These are phyloP conservation scores for Nesospiza acunhae DNA, from an alignment of 2,113 vertebrate species.

Conservation along the genomic window DNA sequence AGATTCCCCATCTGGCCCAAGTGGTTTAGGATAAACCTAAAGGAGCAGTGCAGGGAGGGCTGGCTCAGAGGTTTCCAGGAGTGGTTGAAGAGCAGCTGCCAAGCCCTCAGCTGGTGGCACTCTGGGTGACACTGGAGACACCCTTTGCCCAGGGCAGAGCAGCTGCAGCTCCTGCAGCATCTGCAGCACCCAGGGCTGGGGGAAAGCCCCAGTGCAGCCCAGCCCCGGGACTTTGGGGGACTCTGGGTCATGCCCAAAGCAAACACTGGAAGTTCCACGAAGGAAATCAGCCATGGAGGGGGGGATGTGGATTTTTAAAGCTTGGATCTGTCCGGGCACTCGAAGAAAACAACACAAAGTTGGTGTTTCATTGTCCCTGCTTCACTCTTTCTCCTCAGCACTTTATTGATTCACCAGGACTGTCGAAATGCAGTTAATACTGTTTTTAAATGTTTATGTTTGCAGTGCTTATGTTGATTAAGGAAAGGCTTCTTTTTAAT, in stretches of 20 bases:
- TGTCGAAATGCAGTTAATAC: background rate
- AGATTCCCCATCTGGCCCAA: too few relatives aligned
- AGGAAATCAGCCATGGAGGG: background rate
- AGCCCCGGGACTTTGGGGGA: background rate
- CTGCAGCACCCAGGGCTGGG: background rate
- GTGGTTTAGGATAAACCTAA: background rate
- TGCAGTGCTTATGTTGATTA: background rate
- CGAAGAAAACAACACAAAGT: fast-evolving
- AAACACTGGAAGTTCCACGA: background rate
- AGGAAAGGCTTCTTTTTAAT: background rate
- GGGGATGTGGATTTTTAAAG: background rate
- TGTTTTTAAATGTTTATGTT: conserved; percentile 19
- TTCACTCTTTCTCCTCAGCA: background rate
- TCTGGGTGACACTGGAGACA: background rate
- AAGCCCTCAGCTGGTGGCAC: background rate
- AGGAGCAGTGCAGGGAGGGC: background rate
- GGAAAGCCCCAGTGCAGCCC: background rate
- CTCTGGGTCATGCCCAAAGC: background rate
- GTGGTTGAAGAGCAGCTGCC: background rate
- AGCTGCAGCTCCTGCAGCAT: background rate
- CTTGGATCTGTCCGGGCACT: background rate
- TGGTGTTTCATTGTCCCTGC: background rate
- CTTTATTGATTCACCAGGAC: background rate
- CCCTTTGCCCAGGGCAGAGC: background rate
- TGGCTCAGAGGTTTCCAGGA: background rate